phyloP scores from a whole-genome alignment of 2,113 vertebrate species.

The Pica pica region DNA sequence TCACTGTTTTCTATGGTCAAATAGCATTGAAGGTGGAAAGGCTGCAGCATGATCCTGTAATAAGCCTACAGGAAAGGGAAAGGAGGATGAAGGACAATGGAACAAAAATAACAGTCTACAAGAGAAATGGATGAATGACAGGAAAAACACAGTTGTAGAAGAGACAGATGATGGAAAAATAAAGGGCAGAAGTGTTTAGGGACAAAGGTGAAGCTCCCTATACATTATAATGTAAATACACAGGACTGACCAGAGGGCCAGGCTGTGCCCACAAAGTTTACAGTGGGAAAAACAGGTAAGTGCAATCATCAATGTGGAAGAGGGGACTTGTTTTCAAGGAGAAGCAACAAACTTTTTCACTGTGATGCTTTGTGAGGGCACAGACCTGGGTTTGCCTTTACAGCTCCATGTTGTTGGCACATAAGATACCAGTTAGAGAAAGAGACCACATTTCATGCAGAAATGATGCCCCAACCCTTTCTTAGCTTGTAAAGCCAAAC shows the following conservation, averaged over 20 bases:
- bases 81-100: background rate
- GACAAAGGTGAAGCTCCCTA: background rate
- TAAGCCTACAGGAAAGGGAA: background rate
- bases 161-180: background rate
- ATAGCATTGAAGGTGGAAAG: background rate
- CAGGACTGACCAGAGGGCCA: background rate
- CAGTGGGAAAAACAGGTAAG: background rate
- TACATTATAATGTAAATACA: background rate
- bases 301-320: background rate
- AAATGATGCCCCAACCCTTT: background rate
- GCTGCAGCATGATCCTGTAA: background rate
- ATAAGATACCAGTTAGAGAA: background rate
- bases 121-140: background rate
- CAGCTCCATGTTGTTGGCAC: background rate
- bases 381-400: background rate
- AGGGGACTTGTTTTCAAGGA: background rate
- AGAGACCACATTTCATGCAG: background rate
- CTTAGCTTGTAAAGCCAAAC: background rate
- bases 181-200: background rate
- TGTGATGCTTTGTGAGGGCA: background rate
- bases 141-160: background rate
- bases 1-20: background rate
- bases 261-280: background rate
- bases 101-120: background rate
- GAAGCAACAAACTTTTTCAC: background rate